These are phyloP conservation scores for Gonioctena quinquepunctata DNA, from an alignment of 1,140 invertebrate species.

Conservation along the genomic window DNA sequence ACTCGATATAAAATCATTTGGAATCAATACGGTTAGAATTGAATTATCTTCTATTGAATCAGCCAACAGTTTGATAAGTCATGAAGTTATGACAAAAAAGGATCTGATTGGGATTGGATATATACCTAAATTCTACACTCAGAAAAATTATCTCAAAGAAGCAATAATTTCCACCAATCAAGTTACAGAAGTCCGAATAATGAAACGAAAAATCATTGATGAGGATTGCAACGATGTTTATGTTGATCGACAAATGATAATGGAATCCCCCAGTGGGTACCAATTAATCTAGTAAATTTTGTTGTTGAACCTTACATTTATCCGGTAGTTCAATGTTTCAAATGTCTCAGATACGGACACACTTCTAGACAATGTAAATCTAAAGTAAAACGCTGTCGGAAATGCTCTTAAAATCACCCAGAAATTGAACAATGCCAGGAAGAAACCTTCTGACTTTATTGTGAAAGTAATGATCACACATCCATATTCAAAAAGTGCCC, in stretches of 20 bases:
- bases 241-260: neutral
- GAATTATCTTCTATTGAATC: neutral
- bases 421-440: neutral
- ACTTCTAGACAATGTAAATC: neutral
- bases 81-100: neutral
- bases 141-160: too few relatives aligned
- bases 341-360: slow-evolving; percentile 8
- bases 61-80: neutral
- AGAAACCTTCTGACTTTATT: too few relatives aligned
- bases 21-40: too few relatives aligned
- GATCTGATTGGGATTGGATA: neutral
- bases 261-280: neutral
- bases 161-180: too few relatives aligned
- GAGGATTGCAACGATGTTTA: neutral
- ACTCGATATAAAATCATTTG: too few relatives aligned
- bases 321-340: slow-evolving; percentile 1
- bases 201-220: neutral
- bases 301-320: neutral
- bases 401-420: neutral
- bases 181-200: too few relatives aligned
- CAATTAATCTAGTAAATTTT: neutral
- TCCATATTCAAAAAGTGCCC: too few relatives aligned
- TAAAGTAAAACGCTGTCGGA: neutral
- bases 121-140: too few relatives aligned
- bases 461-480: too few relatives aligned